These are phyloP conservation scores for Sthenelais limicola DNA, from an alignment of 2,888 invertebrate species.

Conservation along the genomic window DNA sequence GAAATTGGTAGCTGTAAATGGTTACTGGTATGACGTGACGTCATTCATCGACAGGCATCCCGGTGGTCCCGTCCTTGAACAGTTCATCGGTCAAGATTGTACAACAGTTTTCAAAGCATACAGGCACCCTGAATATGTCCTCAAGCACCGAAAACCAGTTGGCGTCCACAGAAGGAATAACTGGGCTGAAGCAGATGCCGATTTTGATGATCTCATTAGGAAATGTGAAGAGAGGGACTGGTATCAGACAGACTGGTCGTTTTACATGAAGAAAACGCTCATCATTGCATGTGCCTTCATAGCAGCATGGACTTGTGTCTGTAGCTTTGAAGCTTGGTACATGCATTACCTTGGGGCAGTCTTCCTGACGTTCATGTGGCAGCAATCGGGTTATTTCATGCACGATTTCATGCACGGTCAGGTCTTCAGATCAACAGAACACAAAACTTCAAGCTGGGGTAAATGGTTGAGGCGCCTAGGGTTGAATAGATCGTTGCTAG, in stretches of 20 bases:
- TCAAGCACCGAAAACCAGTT: slow-evolving; percentile 47
- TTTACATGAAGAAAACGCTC: slow-evolving; percentile 41
- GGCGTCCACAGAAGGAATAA: slow-evolving; percentile 38
- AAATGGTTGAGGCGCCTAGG: no score
- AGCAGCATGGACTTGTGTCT: slow-evolving; percentile 14
- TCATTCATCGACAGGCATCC: slow-evolving; percentile 35
- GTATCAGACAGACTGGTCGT: slow-evolving; percentile 42
- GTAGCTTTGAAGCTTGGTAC: slow-evolving; percentile 41
- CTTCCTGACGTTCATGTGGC: slow-evolving; percentile 47
- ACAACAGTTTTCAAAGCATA: slow-evolving; percentile 36
- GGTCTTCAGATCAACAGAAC: slow-evolving; percentile 13
- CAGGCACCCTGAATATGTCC: slow-evolving; percentile 34
- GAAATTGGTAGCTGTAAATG: slow-evolving; percentile 34
- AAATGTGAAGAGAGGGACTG: slow-evolving; percentile 39
- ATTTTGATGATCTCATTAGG: slow-evolving; percentile 44
- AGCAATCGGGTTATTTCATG: slow-evolving; percentile 49
- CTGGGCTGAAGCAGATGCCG: slow-evolving; percentile 42
- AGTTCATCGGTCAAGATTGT: slow-evolving; percentile 38
- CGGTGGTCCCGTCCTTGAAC: slow-evolving; percentile 35
- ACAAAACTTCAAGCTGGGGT: no score
- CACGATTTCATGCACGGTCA: slow-evolving; percentile 50
- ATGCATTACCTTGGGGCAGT: slow-evolving; percentile 44
- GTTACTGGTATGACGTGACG: slow-evolving; percentile 41
- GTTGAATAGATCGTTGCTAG: no score
- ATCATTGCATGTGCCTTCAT: slow-evolving; percentile 28